Conservation (phyloP, 2,113 vertebrate species). For the Rhynchomys soricoides region DNA sequence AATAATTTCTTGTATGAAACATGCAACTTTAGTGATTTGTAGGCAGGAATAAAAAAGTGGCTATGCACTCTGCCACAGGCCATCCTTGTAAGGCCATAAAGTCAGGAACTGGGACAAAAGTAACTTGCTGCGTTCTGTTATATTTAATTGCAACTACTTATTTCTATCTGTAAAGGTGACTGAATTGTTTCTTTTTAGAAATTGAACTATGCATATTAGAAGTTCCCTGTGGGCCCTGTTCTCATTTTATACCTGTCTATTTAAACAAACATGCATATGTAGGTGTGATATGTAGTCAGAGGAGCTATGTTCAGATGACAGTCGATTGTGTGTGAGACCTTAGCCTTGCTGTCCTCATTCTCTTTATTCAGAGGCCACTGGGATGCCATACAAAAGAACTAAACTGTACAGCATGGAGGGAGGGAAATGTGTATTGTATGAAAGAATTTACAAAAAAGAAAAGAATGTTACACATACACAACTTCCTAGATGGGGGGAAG, state of each 20-base stretch:
- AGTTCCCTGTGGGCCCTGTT: not conserved
- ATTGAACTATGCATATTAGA: not conserved
- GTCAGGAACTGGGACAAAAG: not conserved
- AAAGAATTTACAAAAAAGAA: not conserved
- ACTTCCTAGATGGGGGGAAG: not conserved
- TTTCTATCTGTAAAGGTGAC: not conserved
- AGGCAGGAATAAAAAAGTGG: constrained; percentile 4
- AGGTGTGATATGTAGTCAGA: not conserved
- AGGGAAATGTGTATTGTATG: not conserved
- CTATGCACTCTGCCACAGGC: not conserved
- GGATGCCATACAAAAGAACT: not conserved
- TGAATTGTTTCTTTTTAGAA: too few relatives aligned
- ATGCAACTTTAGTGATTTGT: not conserved
- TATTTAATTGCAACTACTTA: not conserved
- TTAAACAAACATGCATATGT: not conserved
- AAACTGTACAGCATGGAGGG: not conserved
- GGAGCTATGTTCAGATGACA: not conserved
- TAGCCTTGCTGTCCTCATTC: not conserved
- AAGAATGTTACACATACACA: too few relatives aligned
- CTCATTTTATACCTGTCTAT: too few relatives aligned
- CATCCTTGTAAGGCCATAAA: not conserved
- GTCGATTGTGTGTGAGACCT: not conserved
- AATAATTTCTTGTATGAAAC: not conserved
- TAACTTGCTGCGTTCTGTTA: too few relatives aligned
- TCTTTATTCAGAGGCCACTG: not conserved